These are phyloP conservation scores for Genyomyrus donnyi DNA, from an alignment of 2,113 vertebrate genomes.

Conservation along the genomic window DNA sequence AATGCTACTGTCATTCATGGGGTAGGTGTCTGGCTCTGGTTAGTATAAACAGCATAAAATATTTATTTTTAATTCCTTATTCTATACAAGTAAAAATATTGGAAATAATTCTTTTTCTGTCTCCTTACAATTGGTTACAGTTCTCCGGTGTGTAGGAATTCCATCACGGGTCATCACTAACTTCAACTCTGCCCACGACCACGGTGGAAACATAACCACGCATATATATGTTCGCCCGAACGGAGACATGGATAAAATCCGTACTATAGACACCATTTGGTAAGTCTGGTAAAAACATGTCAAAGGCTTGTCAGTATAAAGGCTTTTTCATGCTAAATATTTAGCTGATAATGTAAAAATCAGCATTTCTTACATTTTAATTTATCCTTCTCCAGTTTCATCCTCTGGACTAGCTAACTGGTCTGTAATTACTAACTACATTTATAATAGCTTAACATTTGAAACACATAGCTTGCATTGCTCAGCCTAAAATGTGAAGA, in stretches of 20 bases:
- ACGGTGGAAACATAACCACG: slow-evolving; percentile 72
- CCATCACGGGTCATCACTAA: slow-evolving; percentile 75
- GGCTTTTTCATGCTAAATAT: not conserved
- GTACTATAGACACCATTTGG: slow-evolving; percentile 85
- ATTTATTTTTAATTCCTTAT: not conserved
- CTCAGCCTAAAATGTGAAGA: not conserved
- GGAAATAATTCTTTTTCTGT: not conserved
- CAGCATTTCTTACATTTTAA: not conserved
- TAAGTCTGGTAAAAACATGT: slow-evolving; percentile 46
- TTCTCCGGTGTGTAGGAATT: slow-evolving; percentile 60
- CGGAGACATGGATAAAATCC: slow-evolving; percentile 62
- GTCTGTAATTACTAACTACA: not conserved
- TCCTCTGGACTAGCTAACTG: not conserved
- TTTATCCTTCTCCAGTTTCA: not conserved
- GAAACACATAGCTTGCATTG: not conserved
- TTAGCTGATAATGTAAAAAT: not conserved
- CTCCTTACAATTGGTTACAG: not conserved
- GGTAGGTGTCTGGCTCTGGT: not conserved
- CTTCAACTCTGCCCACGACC: slow-evolving; percentile 78
- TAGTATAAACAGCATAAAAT: not conserved
- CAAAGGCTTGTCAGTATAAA: not conserved
- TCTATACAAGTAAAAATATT: not conserved
- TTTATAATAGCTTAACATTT: not conserved
- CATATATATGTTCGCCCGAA: slow-evolving; percentile 77
- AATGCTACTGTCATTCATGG: not conserved